phyloP scores from a whole-genome alignment of 1,140 invertebrate species.

The Pseudoatta argentina region DNA sequence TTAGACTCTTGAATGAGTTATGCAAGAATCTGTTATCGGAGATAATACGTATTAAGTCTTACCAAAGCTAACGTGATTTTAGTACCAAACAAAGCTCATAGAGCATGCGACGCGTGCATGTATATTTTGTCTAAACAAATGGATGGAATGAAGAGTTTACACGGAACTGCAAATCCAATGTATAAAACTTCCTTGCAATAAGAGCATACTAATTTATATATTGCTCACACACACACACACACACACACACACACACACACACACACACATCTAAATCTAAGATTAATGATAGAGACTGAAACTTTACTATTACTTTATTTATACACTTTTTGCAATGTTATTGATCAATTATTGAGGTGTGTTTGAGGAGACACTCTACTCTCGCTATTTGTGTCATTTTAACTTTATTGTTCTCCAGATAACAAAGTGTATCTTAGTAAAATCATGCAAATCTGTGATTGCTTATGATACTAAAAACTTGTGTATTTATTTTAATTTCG shows the following conservation, averaged over 20 bases:
- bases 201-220: conserved; percentile 39
- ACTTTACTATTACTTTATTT: conserved; percentile 28
- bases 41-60: conserved; percentile 20
- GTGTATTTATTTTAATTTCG: too few relatives aligned
- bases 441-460: too few relatives aligned
- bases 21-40: neutral
- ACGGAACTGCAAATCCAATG: neutral
- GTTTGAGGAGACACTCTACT: too few relatives aligned
- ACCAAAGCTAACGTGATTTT: conserved; percentile 51
- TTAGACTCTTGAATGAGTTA: conserved; percentile 8
- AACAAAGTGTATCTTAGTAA: too few relatives aligned
- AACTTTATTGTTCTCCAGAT: too few relatives aligned
- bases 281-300: conserved; percentile 52
- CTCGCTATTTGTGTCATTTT: too few relatives aligned
- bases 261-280: too few relatives aligned
- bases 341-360: neutral
- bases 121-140: conserved; percentile 42
- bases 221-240: too few relatives aligned
- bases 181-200: conserved; percentile 45
- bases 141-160: neutral
- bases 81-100: neutral
- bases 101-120: neutral
- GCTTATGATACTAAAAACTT: too few relatives aligned
- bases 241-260: too few relatives aligned
- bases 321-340: conserved; percentile 14